Evolutionary conservation across 2,797 vertebrate genomes (phyloP), one percentile per base, ranked within the genome.

Genomic region (Ctenopoma kingsleyae): DNA sequence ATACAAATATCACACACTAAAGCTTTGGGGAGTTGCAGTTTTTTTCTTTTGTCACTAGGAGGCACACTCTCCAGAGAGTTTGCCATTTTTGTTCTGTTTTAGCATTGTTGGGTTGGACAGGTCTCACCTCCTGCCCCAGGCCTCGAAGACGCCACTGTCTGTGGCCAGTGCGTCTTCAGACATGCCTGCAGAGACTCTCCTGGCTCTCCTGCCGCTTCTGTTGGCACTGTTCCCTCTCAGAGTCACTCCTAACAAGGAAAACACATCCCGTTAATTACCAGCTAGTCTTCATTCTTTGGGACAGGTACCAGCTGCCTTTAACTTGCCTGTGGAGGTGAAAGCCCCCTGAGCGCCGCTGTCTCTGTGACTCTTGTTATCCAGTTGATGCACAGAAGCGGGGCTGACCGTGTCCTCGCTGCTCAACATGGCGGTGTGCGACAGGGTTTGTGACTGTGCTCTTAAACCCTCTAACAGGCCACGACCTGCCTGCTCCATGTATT

Each of bases 111-210:
- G 55, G n/a, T 11, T 43, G 49, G 44, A 65, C 25, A 27, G 25
- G 25, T 27, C 89, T 94, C 91, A 95, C 97, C 97, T 99, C 91
- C 96, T 96, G 89, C 93, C 96, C 93, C 96, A 97, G 83, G 98
- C 97, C 91, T 99, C 98, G 82, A 99, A 99, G 43, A 99, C 98
- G 0, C 98, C 98, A 32, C 98, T 99, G 91, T 99, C 97, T 8
- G 97, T 98, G 78, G 98, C 97, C 81, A 98, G 94, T 19, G 97
- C 97, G 60, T 99, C 97, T 87, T 99, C 97, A 17, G 96, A 97
- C 81, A 96, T 92, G 48, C 97, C 98, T 20, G 94, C 94, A 53
- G 98, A 99, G 71, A 97, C 95, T 63, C 96, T 94, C 82, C 96
- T 94, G 44, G 95, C 93, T 84, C 96, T 95, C 76, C 96, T 94